Evolutionary conservation across 2,113 vertebrate genomes (phyloP), one percentile per base, ranked within the genome.

Genomic region (Cebidichthys violaceus): DNA sequence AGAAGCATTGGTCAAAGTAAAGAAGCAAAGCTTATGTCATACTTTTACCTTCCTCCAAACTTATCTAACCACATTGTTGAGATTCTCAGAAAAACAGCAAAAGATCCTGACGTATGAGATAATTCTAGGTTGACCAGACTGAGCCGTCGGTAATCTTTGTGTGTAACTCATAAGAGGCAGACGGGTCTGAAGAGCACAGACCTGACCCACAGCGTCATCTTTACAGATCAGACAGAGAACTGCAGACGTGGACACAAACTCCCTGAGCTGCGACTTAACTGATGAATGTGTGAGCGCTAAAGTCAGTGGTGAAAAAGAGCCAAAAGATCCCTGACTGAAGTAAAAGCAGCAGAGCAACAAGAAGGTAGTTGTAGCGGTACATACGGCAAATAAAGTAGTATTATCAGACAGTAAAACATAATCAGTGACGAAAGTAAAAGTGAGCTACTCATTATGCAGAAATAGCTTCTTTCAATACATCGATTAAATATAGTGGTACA

Each of bases 161-260:
- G 75, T 39, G 57, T 54, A 57, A 77, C 70, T 85, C 57, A 62
- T 24, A 37, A 45, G 77, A 85, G 57, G 71, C 67, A 86, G 65
- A 77, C 61, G 64, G 15, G 35, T 31, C 61, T 29, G 62, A 68
- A 70, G 71, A 77, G 67, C 41, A 24, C 1, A 55, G 79, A 31
- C 54, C 83, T 79, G 67, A 71, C 72, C 75, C 50, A 39, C 45
- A 54, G 31, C 27, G 78, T 87, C 86, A 82, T 84, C 79, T 79
- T 73, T 77, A 43, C 70, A 74, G 43, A 81, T 78, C 59, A 73
- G 57, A 77, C 39, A 61, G 45, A 71, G 50, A 14, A 67, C n/a
- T 83, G 69, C 69, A 88, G 79, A 87, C 74, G 59, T 86, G 75
- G 74, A 88, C 84, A 83, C 69, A 77, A 54, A 70, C 78, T 72